Evolutionary conservation across 2,888 invertebrate species (phyloP).

Genomic region (Pheosia gnoma): DNA sequence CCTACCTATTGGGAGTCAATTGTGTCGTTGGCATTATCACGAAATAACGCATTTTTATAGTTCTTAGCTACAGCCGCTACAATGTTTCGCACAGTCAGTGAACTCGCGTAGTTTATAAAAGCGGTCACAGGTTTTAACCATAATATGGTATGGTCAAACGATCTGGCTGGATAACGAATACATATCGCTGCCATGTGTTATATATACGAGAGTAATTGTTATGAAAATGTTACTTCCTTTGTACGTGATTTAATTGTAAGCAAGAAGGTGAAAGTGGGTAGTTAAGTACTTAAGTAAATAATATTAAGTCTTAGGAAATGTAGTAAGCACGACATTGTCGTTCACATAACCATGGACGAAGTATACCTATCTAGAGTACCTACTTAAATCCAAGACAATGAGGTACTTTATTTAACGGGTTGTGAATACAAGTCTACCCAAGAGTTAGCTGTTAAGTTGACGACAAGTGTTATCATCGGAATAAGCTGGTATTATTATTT

Average conservation of each 20-base stretch:
- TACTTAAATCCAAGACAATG: neutral
- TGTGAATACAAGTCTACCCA: neutral
- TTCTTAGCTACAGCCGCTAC: too few relatives aligned
- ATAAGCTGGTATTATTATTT: neutral
- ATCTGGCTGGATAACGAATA: too few relatives aligned
- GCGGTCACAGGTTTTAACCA: neutral
- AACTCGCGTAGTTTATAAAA: conserved; percentile 4
- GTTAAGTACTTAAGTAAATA: neutral
- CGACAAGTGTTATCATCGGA: neutral
- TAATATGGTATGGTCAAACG: neutral
- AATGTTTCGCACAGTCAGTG: neutral
- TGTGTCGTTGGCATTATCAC: too few relatives aligned
- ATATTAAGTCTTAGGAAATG: neutral
- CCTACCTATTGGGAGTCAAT: too few relatives aligned
- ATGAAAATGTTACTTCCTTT: neutral
- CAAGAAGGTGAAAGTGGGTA: neutral
- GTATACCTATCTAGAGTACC: neutral
- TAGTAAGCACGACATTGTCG: neutral
- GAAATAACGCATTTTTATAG: too few relatives aligned
- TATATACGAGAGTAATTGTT: neutral
- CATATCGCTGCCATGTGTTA: neutral
- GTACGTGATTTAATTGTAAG: neutral
- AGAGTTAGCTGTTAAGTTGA: neutral
- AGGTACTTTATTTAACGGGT: neutral
- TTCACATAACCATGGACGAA: neutral